phyloP scores from a whole-genome alignment of 2,888 invertebrate genomes.

The Agonopterix heracliana region DNA sequence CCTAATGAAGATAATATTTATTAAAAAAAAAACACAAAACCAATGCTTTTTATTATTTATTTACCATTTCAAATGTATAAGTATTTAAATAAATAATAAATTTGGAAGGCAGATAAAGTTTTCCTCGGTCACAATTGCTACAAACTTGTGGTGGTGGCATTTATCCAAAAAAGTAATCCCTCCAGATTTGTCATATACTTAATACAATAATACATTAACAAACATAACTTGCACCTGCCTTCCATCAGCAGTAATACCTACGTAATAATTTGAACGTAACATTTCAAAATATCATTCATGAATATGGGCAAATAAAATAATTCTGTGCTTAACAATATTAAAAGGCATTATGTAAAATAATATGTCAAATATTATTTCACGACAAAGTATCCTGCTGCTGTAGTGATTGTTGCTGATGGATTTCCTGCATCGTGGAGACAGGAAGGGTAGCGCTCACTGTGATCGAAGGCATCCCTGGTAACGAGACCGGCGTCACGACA shows the following conservation, averaged over 20 bases:
- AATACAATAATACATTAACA: too few relatives aligned
- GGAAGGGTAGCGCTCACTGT: constrained; percentile 85
- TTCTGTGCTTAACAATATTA: constrained; percentile 33
- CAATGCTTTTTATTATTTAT: constrained; percentile 20
- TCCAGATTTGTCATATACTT: too few relatives aligned
- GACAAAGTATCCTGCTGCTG: constrained; percentile 65
- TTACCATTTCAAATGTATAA: constrained; percentile 23
- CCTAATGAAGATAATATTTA: too few relatives aligned
- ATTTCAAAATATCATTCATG: constrained; percentile 32
- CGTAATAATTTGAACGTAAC: constrained; percentile 27
- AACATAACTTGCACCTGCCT: constrained; percentile 18
- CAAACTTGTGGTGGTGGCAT: too few relatives aligned
- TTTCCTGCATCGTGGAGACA: constrained; percentile 75
- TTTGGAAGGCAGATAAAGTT: constrained; percentile 31
- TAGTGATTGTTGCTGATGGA: constrained; percentile 61
- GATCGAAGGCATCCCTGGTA: constrained; percentile 88
- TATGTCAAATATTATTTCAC: constrained; percentile 32
- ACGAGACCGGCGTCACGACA: constrained; percentile 81
- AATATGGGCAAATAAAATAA: constrained; percentile 29
- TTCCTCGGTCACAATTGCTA: too few relatives aligned
- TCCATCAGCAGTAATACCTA: constrained; percentile 19
- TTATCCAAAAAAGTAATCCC: too few relatives aligned
- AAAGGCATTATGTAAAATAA: constrained; percentile 14
- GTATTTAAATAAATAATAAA: constrained; percentile 17
- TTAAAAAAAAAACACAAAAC: too few relatives aligned